Percentiles rank a stretch among this genome's conserved stretches.
phyloP scores from a whole-genome alignment of 2,113 vertebrate species.

The Apodemus speciosus region DNA sequence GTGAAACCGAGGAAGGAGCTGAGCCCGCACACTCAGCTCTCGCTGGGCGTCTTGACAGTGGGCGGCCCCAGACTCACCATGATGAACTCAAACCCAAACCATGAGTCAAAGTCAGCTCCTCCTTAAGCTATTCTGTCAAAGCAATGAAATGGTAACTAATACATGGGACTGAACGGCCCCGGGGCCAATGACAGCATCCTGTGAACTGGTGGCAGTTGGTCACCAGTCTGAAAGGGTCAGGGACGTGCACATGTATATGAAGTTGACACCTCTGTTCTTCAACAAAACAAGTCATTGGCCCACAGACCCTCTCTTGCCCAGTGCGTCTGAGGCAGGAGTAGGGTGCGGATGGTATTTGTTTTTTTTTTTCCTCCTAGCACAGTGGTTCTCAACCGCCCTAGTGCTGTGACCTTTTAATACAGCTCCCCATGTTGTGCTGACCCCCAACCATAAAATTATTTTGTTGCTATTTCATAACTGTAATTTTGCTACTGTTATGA shows the following conservation, averaged over 20 bases:
- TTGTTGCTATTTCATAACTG: background rate
- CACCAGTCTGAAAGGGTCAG: background rate
- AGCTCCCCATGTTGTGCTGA: background rate
- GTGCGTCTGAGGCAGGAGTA: background rate
- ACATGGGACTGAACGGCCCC: background rate
- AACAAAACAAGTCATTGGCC: slow-evolving; percentile 3
- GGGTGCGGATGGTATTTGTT: background rate
- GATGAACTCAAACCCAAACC: background rate
- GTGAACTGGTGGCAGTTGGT: background rate
- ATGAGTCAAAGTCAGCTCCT: background rate
- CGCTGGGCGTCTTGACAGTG: background rate
- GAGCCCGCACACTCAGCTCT: background rate
- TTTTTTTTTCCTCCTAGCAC: background rate
- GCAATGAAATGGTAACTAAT: background rate
- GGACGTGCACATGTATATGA: background rate
- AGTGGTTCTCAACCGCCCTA: background rate
- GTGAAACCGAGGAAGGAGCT: background rate
- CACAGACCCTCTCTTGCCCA: background rate
- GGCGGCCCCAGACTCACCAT: background rate
- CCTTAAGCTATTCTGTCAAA: background rate
- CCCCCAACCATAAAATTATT: background rate
- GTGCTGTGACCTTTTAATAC: background rate
- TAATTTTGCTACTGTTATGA: background rate
- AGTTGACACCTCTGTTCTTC: background rate
- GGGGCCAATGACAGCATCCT: background rate